phyloP scores from a whole-genome alignment of 2,797 vertebrate genomes.

The Rhinella marina region DNA sequence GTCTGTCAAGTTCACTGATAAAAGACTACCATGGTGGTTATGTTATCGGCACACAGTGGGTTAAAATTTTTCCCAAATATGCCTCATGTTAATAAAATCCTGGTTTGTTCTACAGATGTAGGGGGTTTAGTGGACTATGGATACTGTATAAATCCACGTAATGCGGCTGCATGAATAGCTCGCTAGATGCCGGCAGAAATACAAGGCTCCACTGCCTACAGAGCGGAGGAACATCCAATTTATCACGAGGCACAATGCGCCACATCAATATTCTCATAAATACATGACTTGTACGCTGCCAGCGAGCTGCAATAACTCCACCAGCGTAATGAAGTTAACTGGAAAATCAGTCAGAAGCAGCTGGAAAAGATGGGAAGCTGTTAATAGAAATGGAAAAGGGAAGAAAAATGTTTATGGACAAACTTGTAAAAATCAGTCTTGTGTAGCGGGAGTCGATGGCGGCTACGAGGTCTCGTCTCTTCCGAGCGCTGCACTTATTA shows the following conservation, averaged over 20 bases:
- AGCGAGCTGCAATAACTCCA: slow-evolving; percentile 21
- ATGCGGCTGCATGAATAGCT: slow-evolving; percentile 10
- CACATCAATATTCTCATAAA: slow-evolving; percentile 47
- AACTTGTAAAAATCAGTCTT: not conserved
- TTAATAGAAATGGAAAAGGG: slow-evolving; percentile 13
- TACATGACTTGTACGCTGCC: slow-evolving; percentile 26
- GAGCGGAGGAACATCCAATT: slow-evolving; percentile 6
- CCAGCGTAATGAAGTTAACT: slow-evolving; percentile 30
- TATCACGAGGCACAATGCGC: slow-evolving; percentile 35
- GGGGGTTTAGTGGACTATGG: not conserved
- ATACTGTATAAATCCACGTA: slow-evolving; percentile 39
- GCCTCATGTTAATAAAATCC: not conserved
- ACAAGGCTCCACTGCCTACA: not conserved
- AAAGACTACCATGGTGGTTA: not conserved
- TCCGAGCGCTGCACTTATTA: slow-evolving; percentile 7
- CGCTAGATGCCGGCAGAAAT: not conserved
- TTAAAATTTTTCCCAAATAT: not conserved
- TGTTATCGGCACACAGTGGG: not conserved
- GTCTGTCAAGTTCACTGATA: not conserved
- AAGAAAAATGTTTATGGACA: slow-evolving; percentile 14
- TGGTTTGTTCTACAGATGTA: not conserved
- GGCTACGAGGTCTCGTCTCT: not conserved
- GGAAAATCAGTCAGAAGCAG: slow-evolving; percentile 16
- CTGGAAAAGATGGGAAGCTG: slow-evolving; percentile 2
- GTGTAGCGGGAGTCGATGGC: not conserved